Evolutionary conservation across 2,797 vertebrate species (phyloP).

Genomic region (Antrozous pallidus): DNA sequence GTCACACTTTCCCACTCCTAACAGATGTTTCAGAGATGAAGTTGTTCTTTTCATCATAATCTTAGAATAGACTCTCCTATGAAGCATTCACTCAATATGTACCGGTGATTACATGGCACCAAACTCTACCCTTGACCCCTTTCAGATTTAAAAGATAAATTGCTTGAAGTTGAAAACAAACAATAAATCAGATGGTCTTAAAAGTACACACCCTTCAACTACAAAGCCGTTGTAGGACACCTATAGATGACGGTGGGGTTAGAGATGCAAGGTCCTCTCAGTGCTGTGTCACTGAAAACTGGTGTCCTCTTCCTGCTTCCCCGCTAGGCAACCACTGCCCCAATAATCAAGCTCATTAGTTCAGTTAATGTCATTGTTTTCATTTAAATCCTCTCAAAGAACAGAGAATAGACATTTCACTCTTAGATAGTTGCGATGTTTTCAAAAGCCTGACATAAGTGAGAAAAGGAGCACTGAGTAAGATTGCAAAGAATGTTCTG

Average conservation of each 20-base stretch:
- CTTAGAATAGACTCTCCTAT: neutral
- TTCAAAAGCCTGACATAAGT: neutral
- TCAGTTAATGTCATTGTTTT: neutral
- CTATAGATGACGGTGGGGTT: neutral
- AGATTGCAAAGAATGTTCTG: neutral
- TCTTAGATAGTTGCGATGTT: neutral
- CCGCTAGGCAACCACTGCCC: neutral
- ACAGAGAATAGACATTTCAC: neutral
- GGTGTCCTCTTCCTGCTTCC: no score
- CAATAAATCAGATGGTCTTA: neutral
- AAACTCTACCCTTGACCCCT: neutral
- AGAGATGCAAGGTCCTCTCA: neutral
- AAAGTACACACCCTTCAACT: neutral
- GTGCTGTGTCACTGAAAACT: neutral
- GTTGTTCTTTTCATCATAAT: neutral
- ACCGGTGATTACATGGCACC: neutral
- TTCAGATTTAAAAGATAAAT: neutral
- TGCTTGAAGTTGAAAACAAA: conserved; percentile 2
- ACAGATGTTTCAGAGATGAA: neutral
- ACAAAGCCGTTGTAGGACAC: neutral
- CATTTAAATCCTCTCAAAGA: neutral
- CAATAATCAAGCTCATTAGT: neutral
- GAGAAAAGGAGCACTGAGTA: neutral
- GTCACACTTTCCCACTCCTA: neutral
- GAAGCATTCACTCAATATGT: neutral